These are phyloP conservation scores for Haliclona indistincta DNA, from an alignment of 37 sponge, comb jelly and placozoan species.

Conservation along the genomic window DNA sequence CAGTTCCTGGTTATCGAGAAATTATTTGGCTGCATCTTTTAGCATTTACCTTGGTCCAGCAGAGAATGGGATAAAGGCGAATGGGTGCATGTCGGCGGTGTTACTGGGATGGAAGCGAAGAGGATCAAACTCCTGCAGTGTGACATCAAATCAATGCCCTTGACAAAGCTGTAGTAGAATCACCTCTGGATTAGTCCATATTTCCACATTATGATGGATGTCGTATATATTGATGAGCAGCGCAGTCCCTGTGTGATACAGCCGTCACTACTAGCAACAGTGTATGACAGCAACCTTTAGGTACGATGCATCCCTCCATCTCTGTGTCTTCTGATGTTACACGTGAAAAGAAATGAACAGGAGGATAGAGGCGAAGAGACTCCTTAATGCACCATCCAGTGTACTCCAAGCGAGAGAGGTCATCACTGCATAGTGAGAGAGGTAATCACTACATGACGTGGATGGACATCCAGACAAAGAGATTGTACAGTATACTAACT, in stretches of 20 bases:
- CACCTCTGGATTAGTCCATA: conserved; percentile 73
- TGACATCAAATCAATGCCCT: background rate
- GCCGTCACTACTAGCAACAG: background rate
- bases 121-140: conserved; percentile 68
- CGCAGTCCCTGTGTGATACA: too few species aligned
- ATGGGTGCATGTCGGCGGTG: conserved; percentile 50
- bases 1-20: conserved; percentile 73
- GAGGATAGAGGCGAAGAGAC: conserved; percentile 83
- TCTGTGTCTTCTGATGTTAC: conserved; percentile 32
- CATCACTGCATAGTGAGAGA: conserved; percentile 62
- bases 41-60: conserved; percentile 55
- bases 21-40: background rate
- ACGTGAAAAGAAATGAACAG: conserved; percentile 58
- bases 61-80: conserved; percentile 76
- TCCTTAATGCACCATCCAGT: conserved; percentile 85
- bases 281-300: conserved; percentile 49
- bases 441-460: too few species aligned
- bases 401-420: conserved; percentile 55
- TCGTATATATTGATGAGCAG: conserved; percentile 17
- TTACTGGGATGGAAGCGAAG: conserved; percentile 64
- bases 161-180: background rate
- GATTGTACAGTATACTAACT: conserved; percentile 17
- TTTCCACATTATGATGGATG: conserved; percentile 45
- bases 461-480: background rate
- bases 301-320: conserved; percentile 46